Conservation (phyloP, 2,797 vertebrate species). For the Chelmon rostratus region DNA sequence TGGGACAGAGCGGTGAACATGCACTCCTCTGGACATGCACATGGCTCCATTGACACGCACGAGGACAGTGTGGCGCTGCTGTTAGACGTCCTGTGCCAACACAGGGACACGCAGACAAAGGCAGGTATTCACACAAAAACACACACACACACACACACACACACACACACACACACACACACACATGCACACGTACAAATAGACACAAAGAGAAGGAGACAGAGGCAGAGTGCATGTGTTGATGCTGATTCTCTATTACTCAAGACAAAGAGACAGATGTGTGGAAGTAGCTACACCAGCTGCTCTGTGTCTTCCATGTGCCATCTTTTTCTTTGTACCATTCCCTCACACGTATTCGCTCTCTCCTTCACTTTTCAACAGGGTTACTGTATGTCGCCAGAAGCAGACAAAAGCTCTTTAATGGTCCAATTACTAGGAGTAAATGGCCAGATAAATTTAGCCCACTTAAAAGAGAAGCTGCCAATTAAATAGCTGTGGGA, state of each 20-base stretch:
- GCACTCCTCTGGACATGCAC: slow-evolving; percentile 91
- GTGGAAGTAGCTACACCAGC: slow-evolving; percentile 42
- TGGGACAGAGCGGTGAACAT: slow-evolving; percentile 95
- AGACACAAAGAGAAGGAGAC: slow-evolving; percentile 56
- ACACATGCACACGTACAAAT: slow-evolving; percentile 30
- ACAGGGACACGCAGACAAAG: slow-evolving; percentile 20
- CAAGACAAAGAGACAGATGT: slow-evolving; percentile 55
- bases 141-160: slow-evolving; percentile 14
- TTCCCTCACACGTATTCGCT: slow-evolving; percentile 38
- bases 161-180: slow-evolving; percentile 30
- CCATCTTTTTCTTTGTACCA: slow-evolving; percentile 39
- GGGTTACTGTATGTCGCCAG: slow-evolving; percentile 62
- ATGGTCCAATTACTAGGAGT: slow-evolving; percentile 76
- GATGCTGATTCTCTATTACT: slow-evolving; percentile 37
- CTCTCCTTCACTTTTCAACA: slow-evolving; percentile 47
- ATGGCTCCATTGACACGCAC: slow-evolving; percentile 95
- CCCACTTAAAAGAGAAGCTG: slow-evolving; percentile 76
- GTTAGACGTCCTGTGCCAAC: slow-evolving; percentile 88
- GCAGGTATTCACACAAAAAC: slow-evolving; percentile 3
- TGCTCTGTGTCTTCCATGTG: slow-evolving; percentile 48
- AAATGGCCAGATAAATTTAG: slow-evolving; percentile 79
- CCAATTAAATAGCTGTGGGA: slow-evolving; percentile 78
- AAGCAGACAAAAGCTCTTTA: slow-evolving; percentile 72
- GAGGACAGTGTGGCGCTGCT: slow-evolving; percentile 94
- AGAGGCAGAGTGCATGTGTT: slow-evolving; percentile 49